Evolutionary conservation across 1,140 invertebrate species (phyloP).

Genomic region (Cyclargus thomasi): DNA sequence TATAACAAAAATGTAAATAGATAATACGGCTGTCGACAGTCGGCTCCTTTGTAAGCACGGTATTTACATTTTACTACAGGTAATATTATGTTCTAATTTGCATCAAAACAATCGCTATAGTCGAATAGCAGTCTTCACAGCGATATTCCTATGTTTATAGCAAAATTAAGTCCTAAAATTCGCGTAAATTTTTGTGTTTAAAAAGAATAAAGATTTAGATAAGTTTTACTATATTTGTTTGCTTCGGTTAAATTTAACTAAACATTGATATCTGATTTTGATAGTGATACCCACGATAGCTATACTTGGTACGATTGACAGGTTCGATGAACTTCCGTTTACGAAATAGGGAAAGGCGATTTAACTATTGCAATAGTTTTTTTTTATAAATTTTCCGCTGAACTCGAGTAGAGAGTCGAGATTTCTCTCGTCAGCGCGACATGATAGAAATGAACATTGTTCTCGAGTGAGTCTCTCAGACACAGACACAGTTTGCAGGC

Average conservation of each 20-base stretch:
- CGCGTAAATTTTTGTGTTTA: not conserved
- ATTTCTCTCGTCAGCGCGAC: slow-evolving; percentile 27
- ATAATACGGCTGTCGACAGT: too few relatives aligned
- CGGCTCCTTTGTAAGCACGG: too few relatives aligned
- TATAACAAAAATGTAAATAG: too few relatives aligned
- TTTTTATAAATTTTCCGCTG: slow-evolving; percentile 38
- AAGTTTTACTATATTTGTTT: slow-evolving; percentile 14
- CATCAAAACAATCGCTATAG: too few relatives aligned
- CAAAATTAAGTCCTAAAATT: not conserved
- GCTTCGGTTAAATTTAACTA: slow-evolving; percentile 38
- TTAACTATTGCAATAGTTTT: slow-evolving; percentile 37
- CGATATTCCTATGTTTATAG: too few relatives aligned
- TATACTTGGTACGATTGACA: slow-evolving; percentile 35
- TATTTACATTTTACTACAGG: too few relatives aligned
- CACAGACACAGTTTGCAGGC: not conserved
- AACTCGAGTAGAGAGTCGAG: slow-evolving; percentile 29
- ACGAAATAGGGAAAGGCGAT: slow-evolving; percentile 53
- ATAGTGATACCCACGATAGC: slow-evolving; percentile 42
- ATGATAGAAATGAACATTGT: slow-evolving; percentile 20
- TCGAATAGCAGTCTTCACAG: too few relatives aligned
- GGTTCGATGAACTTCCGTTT: slow-evolving; percentile 67
- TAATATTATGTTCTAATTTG: too few relatives aligned
- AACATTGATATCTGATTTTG: slow-evolving; percentile 49
- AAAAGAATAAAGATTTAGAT: not conserved
- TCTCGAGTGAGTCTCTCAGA: not conserved